Percentiles rank a stretch among this genome's conserved stretches.
Conservation (phyloP, 2,888 invertebrate genomes). For the Drosophila pseudotakahashii region DNA sequence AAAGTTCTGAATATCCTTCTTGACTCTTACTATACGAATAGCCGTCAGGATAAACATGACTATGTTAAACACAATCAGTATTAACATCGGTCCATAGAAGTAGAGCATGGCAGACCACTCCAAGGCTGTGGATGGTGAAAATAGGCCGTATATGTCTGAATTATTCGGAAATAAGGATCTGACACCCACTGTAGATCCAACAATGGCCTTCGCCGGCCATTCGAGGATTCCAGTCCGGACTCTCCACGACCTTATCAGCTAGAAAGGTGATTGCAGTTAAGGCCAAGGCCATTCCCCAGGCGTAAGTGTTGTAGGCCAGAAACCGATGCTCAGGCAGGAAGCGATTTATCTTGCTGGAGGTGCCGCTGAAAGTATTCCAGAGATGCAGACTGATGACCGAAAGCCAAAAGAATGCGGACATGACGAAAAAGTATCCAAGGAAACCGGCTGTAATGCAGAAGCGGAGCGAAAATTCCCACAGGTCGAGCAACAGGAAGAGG, state of each 20-base stretch:
- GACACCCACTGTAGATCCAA: conserved; percentile 86
- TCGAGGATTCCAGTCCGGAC: conserved; percentile 83
- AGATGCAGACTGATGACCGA: conserved; percentile 94
- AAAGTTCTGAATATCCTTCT: conserved; percentile 64
- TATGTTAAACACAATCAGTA: conserved; percentile 77
- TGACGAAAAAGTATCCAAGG: conserved; percentile 88
- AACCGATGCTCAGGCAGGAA: conserved; percentile 63
- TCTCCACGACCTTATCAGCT: conserved; percentile 69
- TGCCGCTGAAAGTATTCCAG: conserved; percentile 86
- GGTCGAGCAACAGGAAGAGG: conserved; percentile 85
- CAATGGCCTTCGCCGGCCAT: conserved; percentile 85
- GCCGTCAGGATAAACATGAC: conserved; percentile 79
- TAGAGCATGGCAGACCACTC: conserved; percentile 79
- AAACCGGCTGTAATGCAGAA: conserved; percentile 46
- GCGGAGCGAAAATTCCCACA: conserved; percentile 71
- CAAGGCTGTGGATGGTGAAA: conserved; percentile 40
- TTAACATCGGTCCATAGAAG: conserved; percentile 76
- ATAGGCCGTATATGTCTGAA: not conserved
- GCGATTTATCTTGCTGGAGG: conserved; percentile 45
- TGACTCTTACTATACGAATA: conserved; percentile 70
- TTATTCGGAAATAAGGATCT: too few species aligned
- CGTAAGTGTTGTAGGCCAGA: conserved; percentile 71
- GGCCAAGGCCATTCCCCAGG: conserved; percentile 77
- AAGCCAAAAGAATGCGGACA: conserved; percentile 93
- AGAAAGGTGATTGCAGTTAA: conserved; percentile 63